Conservation (phyloP, 2,888 invertebrate species). For the Willowsia nigromaculata region DNA sequence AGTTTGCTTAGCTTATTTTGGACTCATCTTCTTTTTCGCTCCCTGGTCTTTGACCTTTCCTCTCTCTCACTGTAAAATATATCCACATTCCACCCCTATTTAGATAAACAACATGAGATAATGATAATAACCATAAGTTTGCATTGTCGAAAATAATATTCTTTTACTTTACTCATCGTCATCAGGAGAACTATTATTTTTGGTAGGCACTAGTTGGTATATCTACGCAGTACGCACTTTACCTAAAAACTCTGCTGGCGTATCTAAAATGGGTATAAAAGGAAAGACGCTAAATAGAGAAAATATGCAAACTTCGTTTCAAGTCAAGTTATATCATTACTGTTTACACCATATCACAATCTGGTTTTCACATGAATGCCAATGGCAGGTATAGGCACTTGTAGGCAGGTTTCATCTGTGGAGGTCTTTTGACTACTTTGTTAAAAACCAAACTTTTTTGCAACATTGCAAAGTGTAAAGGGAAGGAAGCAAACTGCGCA, state of each 20-base stretch:
- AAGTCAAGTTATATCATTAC: too few species aligned
- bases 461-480: neutral
- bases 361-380: neutral
- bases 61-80: neutral
- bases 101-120: neutral
- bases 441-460: neutral
- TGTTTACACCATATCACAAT: neutral
- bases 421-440: neutral
- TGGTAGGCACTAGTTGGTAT: neutral
- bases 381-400: neutral
- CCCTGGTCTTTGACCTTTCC: constrained; percentile 39
- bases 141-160: constrained; percentile 11
- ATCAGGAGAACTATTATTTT: constrained; percentile 3
- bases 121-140: constrained; percentile 34
- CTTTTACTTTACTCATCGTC: constrained; percentile 26
- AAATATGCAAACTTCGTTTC: too few species aligned
- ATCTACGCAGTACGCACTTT: neutral
- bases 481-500: neutral
- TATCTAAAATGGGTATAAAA: neutral
- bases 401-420: neutral
- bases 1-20: too few species aligned
- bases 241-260: neutral
- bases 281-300: neutral
- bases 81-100: neutral
- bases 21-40: neutral